Percentiles rank a stretch among this genome's conserved stretches.
phyloP scores from a whole-genome alignment of 2,113 vertebrate genomes.

The Apodemus sylvaticus region DNA sequence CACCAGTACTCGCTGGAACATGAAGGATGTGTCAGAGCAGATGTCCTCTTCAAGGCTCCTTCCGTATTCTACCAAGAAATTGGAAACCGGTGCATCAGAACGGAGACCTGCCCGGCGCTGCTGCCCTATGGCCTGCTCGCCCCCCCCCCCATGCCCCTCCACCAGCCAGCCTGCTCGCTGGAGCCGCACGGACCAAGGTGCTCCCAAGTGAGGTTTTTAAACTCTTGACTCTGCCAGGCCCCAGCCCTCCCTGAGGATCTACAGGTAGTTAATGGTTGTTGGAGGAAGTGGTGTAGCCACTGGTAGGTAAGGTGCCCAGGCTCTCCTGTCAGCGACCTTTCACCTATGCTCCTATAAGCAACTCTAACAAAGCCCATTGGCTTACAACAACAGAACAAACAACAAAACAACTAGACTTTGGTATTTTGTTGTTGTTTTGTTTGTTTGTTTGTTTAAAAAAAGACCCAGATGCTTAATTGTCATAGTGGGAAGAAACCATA shows the following conservation, averaged over 20 bases:
- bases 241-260: too few relatives aligned
- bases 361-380: neutral
- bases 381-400: neutral
- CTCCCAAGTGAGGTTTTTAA: neutral
- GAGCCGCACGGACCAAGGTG: neutral
- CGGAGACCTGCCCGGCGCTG: neutral
- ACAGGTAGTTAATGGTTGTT: neutral
- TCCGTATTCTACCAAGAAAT: constrained; percentile 86
- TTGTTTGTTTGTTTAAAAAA: too few relatives aligned
- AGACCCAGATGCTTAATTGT: neutral
- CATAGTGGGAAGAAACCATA: neutral
- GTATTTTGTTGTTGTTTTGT: too few relatives aligned
- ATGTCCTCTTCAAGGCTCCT: constrained; percentile 91
- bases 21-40: constrained; percentile 93
- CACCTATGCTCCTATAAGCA: neutral
- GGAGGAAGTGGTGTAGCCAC: too few relatives aligned
- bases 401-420: neutral
- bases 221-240: neutral
- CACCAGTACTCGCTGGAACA: constrained; percentile 95
- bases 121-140: neutral
- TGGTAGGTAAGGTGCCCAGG: neutral
- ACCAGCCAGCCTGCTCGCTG: neutral
- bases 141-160: neutral
- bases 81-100: neutral
- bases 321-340: too few relatives aligned